Conservation (phyloP, 1,140 invertebrate genomes). For the Hyles vespertilio region DNA sequence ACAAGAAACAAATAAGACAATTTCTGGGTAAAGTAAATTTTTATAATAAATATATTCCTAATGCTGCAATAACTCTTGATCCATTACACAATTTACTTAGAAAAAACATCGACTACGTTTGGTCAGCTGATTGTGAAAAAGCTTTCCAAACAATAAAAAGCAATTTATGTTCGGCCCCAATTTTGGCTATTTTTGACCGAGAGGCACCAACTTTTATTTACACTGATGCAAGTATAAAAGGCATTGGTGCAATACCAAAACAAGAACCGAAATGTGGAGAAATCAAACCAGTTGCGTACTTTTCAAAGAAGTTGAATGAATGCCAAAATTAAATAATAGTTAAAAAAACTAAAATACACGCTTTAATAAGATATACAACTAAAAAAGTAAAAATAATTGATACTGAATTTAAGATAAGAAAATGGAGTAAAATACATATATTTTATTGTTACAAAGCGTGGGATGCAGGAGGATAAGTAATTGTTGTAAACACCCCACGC, state of each 20-base stretch:
- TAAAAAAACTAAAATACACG: too few relatives aligned
- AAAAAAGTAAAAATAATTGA: too few relatives aligned
- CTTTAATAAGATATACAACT: too few relatives aligned
- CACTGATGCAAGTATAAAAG: slow-evolving; percentile 8
- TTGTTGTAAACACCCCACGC: too few relatives aligned
- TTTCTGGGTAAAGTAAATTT: slow-evolving; percentile 25
- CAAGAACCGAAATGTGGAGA: background rate
- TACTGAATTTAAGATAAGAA: too few relatives aligned
- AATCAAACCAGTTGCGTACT: background rate
- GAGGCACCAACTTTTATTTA: slow-evolving; percentile 14
- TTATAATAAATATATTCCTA: slow-evolving; percentile 20
- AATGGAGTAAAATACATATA: too few relatives aligned
- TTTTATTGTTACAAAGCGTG: too few relatives aligned
- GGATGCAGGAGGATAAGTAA: too few relatives aligned
- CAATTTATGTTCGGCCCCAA: slow-evolving; percentile 9
- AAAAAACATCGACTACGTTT: slow-evolving; percentile 12
- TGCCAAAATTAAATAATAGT: too few relatives aligned
- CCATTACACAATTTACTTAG: slow-evolving; percentile 24
- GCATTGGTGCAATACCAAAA: slow-evolving; percentile 11
- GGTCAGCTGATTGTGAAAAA: slow-evolving; percentile 12
- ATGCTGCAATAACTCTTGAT: slow-evolving; percentile 15
- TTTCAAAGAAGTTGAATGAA: too few relatives aligned
- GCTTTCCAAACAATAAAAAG: slow-evolving; percentile 15
- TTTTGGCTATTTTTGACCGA: slow-evolving; percentile 13
- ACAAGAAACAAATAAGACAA: slow-evolving; percentile 17